Evolutionary conservation across 2,888 invertebrate species (phyloP).

Genomic region (Zeuzera pyrina): DNA sequence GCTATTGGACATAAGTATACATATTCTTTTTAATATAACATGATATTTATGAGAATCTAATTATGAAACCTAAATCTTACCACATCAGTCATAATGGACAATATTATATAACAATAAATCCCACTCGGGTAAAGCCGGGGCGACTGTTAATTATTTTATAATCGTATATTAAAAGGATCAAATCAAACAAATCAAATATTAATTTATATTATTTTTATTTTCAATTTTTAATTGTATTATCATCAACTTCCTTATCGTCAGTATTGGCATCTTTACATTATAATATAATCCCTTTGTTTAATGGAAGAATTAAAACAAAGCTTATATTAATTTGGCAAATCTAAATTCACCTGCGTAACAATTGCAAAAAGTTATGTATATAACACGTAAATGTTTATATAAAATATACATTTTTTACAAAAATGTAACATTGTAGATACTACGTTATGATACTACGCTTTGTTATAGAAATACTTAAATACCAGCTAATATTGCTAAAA

Average conservation of each 20-base stretch:
- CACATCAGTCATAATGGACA: too few relatives aligned
- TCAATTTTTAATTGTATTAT: slow-evolving; percentile 47
- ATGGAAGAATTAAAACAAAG: slow-evolving; percentile 64
- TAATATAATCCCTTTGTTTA: slow-evolving; percentile 61
- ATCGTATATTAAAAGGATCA: too few relatives aligned
- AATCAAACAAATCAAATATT: slow-evolving; percentile 45
- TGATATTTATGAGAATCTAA: too few relatives aligned
- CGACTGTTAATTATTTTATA: too few relatives aligned
- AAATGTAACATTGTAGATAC: slow-evolving; percentile 48
- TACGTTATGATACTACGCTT: slow-evolving; percentile 45
- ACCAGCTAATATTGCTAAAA: slow-evolving; percentile 47
- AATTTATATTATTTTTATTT: slow-evolving; percentile 69
- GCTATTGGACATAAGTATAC: too few relatives aligned
- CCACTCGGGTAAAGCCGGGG: too few relatives aligned
- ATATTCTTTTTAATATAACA: too few relatives aligned
- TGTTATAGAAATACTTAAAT: slow-evolving; percentile 56
- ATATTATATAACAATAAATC: too few relatives aligned
- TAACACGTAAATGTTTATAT: slow-evolving; percentile 58
- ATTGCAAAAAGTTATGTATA: slow-evolving; percentile 49
- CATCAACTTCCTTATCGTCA: slow-evolving; percentile 17
- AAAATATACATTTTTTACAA: slow-evolving; percentile 70
- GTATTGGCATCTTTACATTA: slow-evolving; percentile 67
- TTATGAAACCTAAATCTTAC: too few relatives aligned
- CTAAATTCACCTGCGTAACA: slow-evolving; percentile 60
- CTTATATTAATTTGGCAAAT: slow-evolving; percentile 68